phyloP scores from a whole-genome alignment of 2,888 invertebrate genomes.

The Chrysina gloriosa region DNA sequence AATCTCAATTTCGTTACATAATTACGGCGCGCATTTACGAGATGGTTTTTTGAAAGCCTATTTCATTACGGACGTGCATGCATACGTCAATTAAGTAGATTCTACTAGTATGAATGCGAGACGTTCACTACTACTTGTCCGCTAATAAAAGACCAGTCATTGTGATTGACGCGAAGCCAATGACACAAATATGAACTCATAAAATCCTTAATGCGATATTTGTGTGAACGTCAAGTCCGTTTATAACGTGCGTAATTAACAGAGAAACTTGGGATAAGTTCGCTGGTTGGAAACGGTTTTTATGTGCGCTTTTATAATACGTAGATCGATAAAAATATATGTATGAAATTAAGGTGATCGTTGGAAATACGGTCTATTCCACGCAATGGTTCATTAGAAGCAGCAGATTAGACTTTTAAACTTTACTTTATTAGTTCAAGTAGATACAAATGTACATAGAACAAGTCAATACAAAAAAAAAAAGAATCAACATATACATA shows the following conservation, averaged over 20 bases:
- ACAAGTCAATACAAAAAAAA: too few relatives aligned
- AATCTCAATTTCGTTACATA: not conserved
- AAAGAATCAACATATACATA: too few relatives aligned
- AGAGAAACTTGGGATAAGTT: too few relatives aligned
- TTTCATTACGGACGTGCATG: constrained; percentile 4
- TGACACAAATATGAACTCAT: constrained; percentile 34
- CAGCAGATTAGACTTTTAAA: too few relatives aligned
- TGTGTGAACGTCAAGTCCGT: constrained; percentile 5
- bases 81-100: constrained; percentile 31
- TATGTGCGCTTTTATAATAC: too few relatives aligned
- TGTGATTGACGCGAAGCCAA: constrained; percentile 32
- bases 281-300: too few relatives aligned
- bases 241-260: constrained; percentile 2
- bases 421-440: too few relatives aligned
- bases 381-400: too few relatives aligned
- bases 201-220: constrained; percentile 6
- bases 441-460: too few relatives aligned
- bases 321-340: too few relatives aligned
- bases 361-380: too few relatives aligned
- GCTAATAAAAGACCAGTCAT: constrained; percentile 12
- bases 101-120: constrained; percentile 13
- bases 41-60: constrained; percentile 5
- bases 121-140: constrained; percentile 3
- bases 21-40: not conserved
- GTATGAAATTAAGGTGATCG: too few relatives aligned